phyloP scores from a whole-genome alignment of 2,888 invertebrate species.

The Anticlea derivata region DNA sequence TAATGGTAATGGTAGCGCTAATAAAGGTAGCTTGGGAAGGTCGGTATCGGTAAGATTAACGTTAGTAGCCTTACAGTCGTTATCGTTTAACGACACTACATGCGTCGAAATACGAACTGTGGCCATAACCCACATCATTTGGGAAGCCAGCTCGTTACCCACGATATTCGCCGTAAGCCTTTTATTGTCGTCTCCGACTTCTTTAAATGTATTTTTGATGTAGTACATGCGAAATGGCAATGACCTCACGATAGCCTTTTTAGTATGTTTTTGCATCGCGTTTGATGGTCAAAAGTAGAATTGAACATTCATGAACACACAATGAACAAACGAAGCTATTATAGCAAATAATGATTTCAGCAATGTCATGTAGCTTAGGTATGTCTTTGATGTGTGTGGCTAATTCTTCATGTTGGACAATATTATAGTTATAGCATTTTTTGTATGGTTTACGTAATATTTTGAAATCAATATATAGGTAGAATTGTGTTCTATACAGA shows the following conservation, averaged over 20 bases:
- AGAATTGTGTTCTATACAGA: conserved; percentile 24
- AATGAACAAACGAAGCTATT: conserved; percentile 34
- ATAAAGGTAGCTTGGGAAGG: conserved; percentile 55
- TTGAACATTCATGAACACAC: conserved; percentile 30
- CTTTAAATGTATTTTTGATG: conserved; percentile 41
- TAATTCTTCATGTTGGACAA: conserved; percentile 31
- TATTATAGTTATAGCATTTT: too few species aligned
- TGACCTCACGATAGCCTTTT: conserved; percentile 34
- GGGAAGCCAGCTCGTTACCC: conserved; percentile 58
- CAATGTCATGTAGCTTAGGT: conserved; percentile 33
- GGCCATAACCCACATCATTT: conserved; percentile 61
- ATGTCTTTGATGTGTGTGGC: conserved; percentile 29
- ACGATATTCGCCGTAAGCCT: conserved; percentile 62
- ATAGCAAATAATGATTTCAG: conserved; percentile 31
- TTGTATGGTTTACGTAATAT: too few species aligned
- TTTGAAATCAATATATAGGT: conserved; percentile 11
- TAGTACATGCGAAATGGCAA: conserved; percentile 35
- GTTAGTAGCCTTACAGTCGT: conserved; percentile 54
- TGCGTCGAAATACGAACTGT: conserved; percentile 53
- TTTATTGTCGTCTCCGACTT: conserved; percentile 59
- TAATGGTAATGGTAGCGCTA: conserved; percentile 51
- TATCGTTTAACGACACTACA: conserved; percentile 61
- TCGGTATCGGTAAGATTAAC: conserved; percentile 60
- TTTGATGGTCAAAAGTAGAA: conserved; percentile 30
- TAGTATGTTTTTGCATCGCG: conserved; percentile 15